These are phyloP conservation scores for Ardeotis arabs DNA, from an alignment of 2,113 vertebrate genomes.

Conservation along the genomic window DNA sequence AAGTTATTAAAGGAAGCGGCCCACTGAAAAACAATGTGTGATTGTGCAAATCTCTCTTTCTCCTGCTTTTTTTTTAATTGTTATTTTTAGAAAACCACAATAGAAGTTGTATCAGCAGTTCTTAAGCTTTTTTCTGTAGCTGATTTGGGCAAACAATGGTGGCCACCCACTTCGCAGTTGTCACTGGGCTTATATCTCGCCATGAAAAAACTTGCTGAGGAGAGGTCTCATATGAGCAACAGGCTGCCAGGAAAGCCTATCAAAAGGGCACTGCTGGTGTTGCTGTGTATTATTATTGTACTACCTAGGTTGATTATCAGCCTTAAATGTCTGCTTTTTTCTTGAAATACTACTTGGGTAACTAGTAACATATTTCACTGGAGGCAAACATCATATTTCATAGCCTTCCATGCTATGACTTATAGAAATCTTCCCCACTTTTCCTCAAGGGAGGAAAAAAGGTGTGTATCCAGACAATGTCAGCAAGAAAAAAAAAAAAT, in stretches of 20 bases:
- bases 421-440: neutral
- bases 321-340: neutral
- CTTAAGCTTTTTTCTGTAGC: neutral
- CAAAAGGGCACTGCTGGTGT: neutral
- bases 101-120: conserved; percentile 11
- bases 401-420: neutral
- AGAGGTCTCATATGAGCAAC: neutral
- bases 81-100: neutral
- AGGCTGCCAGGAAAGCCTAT: neutral
- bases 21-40: neutral
- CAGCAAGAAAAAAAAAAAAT: neutral
- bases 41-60: neutral
- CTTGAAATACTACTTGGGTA: neutral
- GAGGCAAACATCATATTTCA: neutral
- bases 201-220: neutral
- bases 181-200: neutral
- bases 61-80: neutral
- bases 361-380: neutral
- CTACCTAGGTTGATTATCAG: neutral
- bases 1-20: conserved; percentile 11
- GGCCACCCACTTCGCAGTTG: conserved; percentile 26
- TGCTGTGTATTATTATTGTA: neutral
- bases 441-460: neutral
- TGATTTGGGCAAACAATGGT: neutral
- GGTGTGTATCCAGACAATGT: neutral